Conservation (phyloP, 2,888 invertebrate species). For the Scrobipalpa costella region DNA sequence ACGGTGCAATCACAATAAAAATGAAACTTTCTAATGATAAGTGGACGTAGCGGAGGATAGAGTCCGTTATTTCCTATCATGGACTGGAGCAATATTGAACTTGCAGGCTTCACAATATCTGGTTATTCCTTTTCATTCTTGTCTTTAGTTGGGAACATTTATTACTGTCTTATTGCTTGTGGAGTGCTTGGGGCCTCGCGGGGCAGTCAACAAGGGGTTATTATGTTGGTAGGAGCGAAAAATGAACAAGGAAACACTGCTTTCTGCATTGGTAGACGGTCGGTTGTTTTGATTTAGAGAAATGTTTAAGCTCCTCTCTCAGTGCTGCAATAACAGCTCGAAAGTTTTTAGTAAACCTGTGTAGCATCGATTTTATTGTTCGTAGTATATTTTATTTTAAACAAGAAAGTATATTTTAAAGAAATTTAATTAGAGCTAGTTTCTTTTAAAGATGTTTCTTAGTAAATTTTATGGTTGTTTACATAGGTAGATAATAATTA, state of each 20-base stretch:
- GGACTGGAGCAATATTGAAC: constrained; percentile 64
- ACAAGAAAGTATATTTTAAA: not conserved
- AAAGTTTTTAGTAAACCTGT: constrained; percentile 31
- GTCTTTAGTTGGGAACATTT: constrained; percentile 75
- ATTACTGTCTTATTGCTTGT: constrained; percentile 60
- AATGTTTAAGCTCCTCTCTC: not conserved
- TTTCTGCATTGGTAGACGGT: constrained; percentile 49
- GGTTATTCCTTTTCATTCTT: constrained; percentile 73
- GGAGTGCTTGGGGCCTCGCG: constrained; percentile 74
- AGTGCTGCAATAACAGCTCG: constrained; percentile 36
- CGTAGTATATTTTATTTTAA: not conserved
- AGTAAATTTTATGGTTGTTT: not conserved
- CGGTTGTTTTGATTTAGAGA: constrained; percentile 18
- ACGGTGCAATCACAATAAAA: constrained; percentile 43
- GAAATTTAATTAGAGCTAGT: too few relatives aligned
- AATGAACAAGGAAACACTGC: constrained; percentile 71
- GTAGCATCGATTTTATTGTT: not conserved
- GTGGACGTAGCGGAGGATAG: constrained; percentile 45
- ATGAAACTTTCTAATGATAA: constrained; percentile 49
- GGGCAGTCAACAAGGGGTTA: constrained; percentile 76
- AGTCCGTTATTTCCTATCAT: constrained; percentile 45
- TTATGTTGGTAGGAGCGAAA: constrained; percentile 76
- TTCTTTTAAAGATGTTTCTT: not conserved
- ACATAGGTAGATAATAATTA: too few relatives aligned
- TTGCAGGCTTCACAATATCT: constrained; percentile 71